Evolutionary conservation across 2,888 invertebrate genomes (phyloP).

Genomic region (Teinopalpus imperialis): DNA sequence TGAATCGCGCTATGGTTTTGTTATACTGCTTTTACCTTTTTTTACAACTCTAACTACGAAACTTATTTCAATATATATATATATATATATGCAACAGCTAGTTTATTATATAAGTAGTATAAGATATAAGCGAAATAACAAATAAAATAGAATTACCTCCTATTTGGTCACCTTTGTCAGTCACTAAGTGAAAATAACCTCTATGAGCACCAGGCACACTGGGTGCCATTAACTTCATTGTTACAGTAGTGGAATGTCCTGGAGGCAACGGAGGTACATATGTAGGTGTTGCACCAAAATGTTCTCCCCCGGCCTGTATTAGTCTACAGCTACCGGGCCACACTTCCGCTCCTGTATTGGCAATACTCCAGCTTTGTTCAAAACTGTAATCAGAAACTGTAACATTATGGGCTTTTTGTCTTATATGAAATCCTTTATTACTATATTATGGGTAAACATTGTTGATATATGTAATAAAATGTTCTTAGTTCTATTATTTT

Average conservation of each 20-base stretch:
- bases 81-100: too few relatives aligned
- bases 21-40: too few relatives aligned
- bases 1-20: too few relatives aligned
- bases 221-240: conserved; percentile 91
- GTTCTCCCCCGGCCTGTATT: conserved; percentile 86
- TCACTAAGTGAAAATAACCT: conserved; percentile 95
- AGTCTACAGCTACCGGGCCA: conserved; percentile 95
- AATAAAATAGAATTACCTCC: conserved; percentile 85
- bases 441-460: too few relatives aligned
- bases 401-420: conserved; percentile 22
- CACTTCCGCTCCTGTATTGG: conserved; percentile 91
- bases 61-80: too few relatives aligned
- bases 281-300: conserved; percentile 72
- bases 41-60: too few relatives aligned
- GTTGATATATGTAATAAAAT: too few relatives aligned
- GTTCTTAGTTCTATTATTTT: too few relatives aligned
- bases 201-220: conserved; percentile 87
- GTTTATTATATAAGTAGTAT: too few relatives aligned
- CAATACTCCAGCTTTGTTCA: conserved; percentile 93
- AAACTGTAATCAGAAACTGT: conserved; percentile 78
- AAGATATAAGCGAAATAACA: too few relatives aligned
- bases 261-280: conserved; percentile 88
- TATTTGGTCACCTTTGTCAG: conserved; percentile 93
- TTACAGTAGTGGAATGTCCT: conserved; percentile 88
- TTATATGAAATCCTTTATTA: not conserved